Evolutionary conservation across 2,888 invertebrate species (phyloP), one percentile per base, ranked within the genome.

Genomic region (Tolmerus cingulatus): DNA sequence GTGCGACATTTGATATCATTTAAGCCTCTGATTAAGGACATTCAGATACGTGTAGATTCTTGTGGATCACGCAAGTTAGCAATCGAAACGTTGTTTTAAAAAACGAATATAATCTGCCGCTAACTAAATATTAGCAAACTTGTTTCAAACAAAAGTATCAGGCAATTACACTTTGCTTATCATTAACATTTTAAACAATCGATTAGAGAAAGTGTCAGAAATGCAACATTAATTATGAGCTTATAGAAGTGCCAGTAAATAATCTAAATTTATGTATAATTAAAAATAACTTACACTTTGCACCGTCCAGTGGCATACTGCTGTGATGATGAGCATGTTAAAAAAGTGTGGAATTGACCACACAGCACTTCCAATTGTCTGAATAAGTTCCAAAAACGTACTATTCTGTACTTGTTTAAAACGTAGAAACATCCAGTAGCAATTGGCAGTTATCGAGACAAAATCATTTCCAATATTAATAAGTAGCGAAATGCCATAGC

Each of bases 401-500:
- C 74, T 82, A 27, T 66, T 66, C 27, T 57, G 66, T 1, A 40
- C 9, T 3, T 78, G 66, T 89, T 91, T 90, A 46, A 91, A 91
- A 82, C 90, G 91, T 2, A 92, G 78, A 89, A 92, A 92, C 46
- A 91, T 91, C 92, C 92, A 92, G 88, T 93, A 93, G 37, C 90
- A 91, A 87, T 91, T 92, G 3, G 91, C 90, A 9, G 91, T 93
- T 0, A 92, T 90, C 37, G 92, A 90, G 82, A 92, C 87, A 86
- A 92, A 92, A 89, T 92, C 92, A 87, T 92, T 92, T 88, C 90
- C 91, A 86, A 93, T 89, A 87, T 91, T 91, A 0, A 91, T 87
- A 9, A 93, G 89, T 89, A 92, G 90, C 5, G 92, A 92, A 0
- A 91, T 74, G 0, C 92, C 92, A 87, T 90, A 91, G 86, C 90